These are phyloP conservation scores for Hydroisotoma schaefferi DNA, from an alignment of 2,888 invertebrate genomes.

Conservation along the genomic window DNA sequence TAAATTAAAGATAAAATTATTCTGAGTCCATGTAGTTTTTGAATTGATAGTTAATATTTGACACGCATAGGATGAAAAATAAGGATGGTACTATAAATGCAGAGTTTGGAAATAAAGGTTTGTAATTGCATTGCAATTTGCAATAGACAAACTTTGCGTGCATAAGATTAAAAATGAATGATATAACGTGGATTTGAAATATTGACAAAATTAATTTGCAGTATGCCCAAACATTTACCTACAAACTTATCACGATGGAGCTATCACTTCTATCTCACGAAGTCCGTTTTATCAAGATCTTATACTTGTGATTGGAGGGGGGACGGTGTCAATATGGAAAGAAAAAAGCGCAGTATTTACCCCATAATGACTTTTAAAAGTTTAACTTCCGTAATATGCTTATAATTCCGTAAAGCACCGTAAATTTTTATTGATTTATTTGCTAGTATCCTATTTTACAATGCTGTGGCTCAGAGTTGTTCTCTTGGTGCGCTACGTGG, in stretches of 20 bases:
- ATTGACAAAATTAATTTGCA: too few relatives aligned
- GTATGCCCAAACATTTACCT: conserved; percentile 28
- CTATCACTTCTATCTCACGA: conserved; percentile 60
- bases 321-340: conserved; percentile 53
- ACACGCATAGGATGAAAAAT: conserved; percentile 26
- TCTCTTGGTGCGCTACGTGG: conserved; percentile 43
- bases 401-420: neutral
- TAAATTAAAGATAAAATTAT: neutral
- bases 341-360: conserved; percentile 24
- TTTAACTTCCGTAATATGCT: neutral
- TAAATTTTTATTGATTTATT: conserved; percentile 5
- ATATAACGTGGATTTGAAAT: neutral
- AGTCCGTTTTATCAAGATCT: conserved; percentile 64
- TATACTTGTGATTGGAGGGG: conserved; percentile 69
- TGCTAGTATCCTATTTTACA: conserved; percentile 39
- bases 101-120: conserved; percentile 39
- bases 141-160: neutral
- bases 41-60: neutral
- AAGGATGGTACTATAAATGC: conserved; percentile 39
- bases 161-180: neutral
- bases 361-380: neutral
- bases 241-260: conserved; percentile 65
- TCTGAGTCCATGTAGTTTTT: neutral
- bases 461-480: conserved; percentile 27
- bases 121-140: neutral